Percentiles rank a stretch among this genome's conserved stretches.
Conservation (phyloP, 2,888 invertebrate genomes). For the Melipona bicolor region DNA sequence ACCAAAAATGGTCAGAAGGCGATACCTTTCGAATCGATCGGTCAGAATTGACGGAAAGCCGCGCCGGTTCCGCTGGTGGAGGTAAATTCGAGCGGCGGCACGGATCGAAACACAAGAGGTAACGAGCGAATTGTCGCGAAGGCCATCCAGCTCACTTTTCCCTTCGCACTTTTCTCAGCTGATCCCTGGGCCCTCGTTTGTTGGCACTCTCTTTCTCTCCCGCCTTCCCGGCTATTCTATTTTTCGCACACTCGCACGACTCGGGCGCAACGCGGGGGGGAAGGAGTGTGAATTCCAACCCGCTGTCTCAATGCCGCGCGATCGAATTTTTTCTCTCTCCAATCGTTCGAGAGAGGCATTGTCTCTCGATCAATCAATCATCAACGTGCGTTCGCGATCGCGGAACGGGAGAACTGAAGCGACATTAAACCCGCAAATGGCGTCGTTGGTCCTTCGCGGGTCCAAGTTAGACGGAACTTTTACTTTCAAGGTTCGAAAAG, state of each 20-base stretch:
- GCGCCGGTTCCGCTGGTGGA: conserved; percentile 22
- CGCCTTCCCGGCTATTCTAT: conserved; percentile 62
- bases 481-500: neutral
- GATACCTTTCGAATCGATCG: conserved; percentile 12
- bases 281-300: conserved; percentile 51
- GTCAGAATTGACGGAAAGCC: conserved; percentile 53
- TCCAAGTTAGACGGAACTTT: neutral
- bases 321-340: conserved; percentile 10
- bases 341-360: conserved; percentile 25
- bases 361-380: conserved; percentile 23
- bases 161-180: conserved; percentile 71
- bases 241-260: conserved; percentile 37
- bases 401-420: neutral
- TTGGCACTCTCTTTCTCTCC: conserved; percentile 61
- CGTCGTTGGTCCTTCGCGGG: too few relatives aligned
- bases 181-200: conserved; percentile 63
- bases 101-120: conserved; percentile 59
- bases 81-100: conserved; percentile 66
- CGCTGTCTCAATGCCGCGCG: conserved; percentile 38
- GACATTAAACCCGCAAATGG: neutral
- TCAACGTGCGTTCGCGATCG: neutral
- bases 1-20: neutral
- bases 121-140: conserved; percentile 76
- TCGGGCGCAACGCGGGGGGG: conserved; percentile 5
- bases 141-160: conserved; percentile 79